phyloP scores from a whole-genome alignment of 2,113 vertebrate genomes.

The Tenrec ecaudatus region DNA sequence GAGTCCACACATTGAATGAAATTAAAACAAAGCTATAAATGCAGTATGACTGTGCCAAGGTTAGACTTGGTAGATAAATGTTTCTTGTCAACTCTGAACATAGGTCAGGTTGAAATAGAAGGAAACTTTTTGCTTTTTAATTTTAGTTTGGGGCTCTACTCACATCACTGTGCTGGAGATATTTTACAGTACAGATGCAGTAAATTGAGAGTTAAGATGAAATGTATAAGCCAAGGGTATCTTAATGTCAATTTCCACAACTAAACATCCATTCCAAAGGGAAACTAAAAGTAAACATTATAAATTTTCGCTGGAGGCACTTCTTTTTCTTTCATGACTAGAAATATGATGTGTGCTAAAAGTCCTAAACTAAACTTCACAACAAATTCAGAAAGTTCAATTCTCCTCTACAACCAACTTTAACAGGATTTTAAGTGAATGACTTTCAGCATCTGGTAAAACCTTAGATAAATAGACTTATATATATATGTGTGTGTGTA shows the following conservation, averaged over 20 bases:
- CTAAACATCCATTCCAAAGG: neutral
- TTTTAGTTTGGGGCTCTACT: neutral
- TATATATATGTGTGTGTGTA: too few species aligned
- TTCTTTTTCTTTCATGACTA: neutral
- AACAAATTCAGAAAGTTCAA: neutral
- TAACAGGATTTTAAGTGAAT: neutral
- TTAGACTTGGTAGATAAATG: neutral
- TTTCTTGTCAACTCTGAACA: conserved; percentile 2
- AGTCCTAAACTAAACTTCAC: neutral
- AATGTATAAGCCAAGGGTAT: neutral
- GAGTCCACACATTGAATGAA: neutral
- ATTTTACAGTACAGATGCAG: neutral
- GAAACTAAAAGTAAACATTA: conserved; percentile 13
- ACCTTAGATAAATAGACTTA: too few species aligned
- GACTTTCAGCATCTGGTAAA: too few species aligned
- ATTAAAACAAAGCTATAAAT: neutral
- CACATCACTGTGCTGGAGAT: neutral
- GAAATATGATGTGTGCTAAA: neutral
- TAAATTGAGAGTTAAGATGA: neutral
- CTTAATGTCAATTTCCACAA: neutral
- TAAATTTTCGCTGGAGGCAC: neutral
- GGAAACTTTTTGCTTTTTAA: neutral
- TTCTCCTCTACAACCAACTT: neutral
- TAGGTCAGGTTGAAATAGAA: neutral
- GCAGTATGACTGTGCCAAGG: neutral